phyloP scores from a whole-genome alignment of 2,113 vertebrate genomes.

The Pungitius pungitius region DNA sequence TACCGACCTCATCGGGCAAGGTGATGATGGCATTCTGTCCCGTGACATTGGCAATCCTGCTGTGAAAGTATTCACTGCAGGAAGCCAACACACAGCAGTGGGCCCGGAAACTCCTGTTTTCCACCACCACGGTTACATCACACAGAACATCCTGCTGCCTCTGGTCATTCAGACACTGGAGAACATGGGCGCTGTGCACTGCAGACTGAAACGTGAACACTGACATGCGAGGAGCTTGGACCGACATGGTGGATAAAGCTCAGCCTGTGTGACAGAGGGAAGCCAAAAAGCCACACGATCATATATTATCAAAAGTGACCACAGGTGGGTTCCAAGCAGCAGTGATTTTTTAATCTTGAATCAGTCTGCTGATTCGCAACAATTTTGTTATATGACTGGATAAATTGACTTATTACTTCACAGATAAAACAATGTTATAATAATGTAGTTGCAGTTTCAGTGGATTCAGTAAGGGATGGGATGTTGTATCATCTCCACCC shows the following conservation, averaged over 20 bases:
- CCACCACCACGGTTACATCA: conserved; percentile 88
- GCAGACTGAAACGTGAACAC: conserved; percentile 84
- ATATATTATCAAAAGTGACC: neutral
- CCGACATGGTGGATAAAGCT: conserved; percentile 71
- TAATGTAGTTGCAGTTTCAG: neutral
- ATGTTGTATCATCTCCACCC: neutral
- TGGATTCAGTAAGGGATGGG: neutral
- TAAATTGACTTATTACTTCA: neutral
- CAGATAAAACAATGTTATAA: neutral
- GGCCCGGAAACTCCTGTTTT: conserved; percentile 86
- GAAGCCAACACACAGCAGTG: conserved; percentile 91
- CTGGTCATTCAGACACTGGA: conserved; percentile 80
- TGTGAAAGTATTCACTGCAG: conserved; percentile 90
- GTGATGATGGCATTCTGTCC: conserved; percentile 83
- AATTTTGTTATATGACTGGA: neutral
- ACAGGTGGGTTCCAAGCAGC: neutral
- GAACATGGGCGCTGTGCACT: conserved; percentile 78
- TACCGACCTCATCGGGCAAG: conserved; percentile 89
- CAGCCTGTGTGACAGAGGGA: conserved; percentile 48
- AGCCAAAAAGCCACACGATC: neutral
- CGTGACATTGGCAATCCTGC: conserved; percentile 78
- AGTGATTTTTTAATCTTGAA: neutral
- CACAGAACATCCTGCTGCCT: conserved; percentile 79
- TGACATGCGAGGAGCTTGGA: conserved; percentile 71
- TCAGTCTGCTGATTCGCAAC: neutral